Evolutionary conservation across 2,888 invertebrate species (phyloP).

Genomic region (Drosophila lacicola): DNA sequence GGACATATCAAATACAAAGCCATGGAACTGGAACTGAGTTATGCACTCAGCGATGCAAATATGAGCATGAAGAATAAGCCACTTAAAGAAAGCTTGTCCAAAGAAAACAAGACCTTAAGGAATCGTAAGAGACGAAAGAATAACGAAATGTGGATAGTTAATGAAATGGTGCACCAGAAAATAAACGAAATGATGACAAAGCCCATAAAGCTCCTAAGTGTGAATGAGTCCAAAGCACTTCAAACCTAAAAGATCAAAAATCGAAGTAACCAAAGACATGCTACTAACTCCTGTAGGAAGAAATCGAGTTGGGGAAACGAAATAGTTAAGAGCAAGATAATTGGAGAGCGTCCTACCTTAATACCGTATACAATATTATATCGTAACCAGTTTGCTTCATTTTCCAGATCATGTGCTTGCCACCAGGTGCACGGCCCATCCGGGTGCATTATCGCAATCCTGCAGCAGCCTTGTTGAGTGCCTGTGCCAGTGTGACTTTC

Average conservation of each 20-base stretch:
- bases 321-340: too few relatives aligned
- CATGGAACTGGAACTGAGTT: slow-evolving; percentile 11
- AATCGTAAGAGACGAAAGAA: background rate
- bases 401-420: slow-evolving; percentile 22
- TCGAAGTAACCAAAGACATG: too few relatives aligned
- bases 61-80: background rate
- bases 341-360: too few relatives aligned
- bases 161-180: slow-evolving; percentile 28
- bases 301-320: too few relatives aligned
- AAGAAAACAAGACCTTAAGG: background rate
- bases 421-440: background rate
- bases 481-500: slow-evolving; percentile 42
- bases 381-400: background rate
- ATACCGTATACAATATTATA: too few relatives aligned
- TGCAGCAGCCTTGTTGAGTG: slow-evolving; percentile 34
- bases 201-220: slow-evolving; percentile 42
- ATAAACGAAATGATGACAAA: slow-evolving; percentile 60
- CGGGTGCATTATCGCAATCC: slow-evolving; percentile 45
- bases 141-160: slow-evolving; percentile 22
- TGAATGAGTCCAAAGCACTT: background rate
- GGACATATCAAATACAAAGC: slow-evolving; percentile 20
- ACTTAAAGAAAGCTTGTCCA: background rate
- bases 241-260: background rate
- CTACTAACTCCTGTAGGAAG: too few relatives aligned
- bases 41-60: background rate